These are phyloP conservation scores for Ptyas mucosa DNA, from an alignment of 2,113 vertebrate species.

Conservation along the genomic window DNA sequence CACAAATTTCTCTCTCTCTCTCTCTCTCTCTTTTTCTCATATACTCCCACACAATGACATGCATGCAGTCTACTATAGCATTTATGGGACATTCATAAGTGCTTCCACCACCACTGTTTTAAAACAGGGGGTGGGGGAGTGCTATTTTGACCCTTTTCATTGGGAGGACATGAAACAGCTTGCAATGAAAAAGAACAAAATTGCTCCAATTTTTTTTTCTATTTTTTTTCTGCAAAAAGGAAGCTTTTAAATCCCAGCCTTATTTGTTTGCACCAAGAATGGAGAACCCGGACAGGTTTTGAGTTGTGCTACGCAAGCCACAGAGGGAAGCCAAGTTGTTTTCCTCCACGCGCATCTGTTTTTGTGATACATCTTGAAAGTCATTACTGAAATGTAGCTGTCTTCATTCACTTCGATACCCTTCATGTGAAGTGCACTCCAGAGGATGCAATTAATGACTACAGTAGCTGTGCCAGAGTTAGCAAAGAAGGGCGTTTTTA, in stretches of 20 bases:
- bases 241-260: background rate
- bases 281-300: slow-evolving; percentile 23
- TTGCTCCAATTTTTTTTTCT: background rate
- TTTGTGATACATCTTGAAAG: slow-evolving; percentile 54
- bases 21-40: background rate
- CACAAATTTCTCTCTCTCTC: background rate
- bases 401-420: slow-evolving; percentile 60
- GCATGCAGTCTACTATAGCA: background rate
- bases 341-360: slow-evolving; percentile 44
- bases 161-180: background rate
- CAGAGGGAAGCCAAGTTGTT: slow-evolving; percentile 46
- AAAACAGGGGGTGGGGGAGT: background rate
- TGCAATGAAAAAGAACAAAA: background rate
- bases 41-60: background rate
- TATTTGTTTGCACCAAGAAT: background rate
- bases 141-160: background rate
- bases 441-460: slow-evolving; percentile 65
- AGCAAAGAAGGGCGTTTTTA: slow-evolving; percentile 48
- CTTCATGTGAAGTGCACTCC: slow-evolving; percentile 64
- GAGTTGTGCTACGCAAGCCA: slow-evolving; percentile 4
- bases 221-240: background rate
- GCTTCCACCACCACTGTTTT: background rate
- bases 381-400: slow-evolving; percentile 56
- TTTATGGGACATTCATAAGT: background rate
- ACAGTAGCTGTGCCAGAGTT: slow-evolving; percentile 47